Conservation (phyloP, 2,113 vertebrate species). For the Neopipo cinnamomea region DNA sequence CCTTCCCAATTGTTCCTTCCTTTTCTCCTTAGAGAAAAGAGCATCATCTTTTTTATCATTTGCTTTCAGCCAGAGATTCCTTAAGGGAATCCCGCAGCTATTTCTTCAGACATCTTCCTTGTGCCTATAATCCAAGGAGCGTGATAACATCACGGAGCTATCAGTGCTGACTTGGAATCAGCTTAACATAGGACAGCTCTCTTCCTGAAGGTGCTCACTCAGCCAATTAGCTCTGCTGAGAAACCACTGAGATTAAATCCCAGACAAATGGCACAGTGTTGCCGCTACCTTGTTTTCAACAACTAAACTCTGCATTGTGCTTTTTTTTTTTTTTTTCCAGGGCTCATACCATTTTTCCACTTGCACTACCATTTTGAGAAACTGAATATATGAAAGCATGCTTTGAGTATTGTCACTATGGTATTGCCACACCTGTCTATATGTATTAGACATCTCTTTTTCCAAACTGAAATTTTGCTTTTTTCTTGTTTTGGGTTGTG, state of each 20-base stretch:
- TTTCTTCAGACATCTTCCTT: not conserved
- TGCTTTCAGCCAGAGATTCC: not conserved
- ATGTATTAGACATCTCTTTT: not conserved
- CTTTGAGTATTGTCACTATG: not conserved
- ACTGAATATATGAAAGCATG: accelerated
- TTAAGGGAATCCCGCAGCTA: not conserved
- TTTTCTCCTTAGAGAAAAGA: not conserved
- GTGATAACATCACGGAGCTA: not conserved
- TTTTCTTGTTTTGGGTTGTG: not conserved
- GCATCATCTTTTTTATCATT: not conserved
- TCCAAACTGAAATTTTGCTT: not conserved
- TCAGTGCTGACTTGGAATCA: not conserved
- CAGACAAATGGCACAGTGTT: not conserved
- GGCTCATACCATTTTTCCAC: not conserved
- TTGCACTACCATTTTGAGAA: not conserved
- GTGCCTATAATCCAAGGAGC: not conserved
- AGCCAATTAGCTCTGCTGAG: not conserved
- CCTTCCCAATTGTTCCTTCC: not conserved
- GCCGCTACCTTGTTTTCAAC: not conserved
- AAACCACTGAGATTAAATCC: not conserved
- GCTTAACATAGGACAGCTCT: not conserved
- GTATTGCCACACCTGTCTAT: not conserved
- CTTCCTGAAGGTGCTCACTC: not conserved
- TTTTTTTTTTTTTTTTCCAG: not conserved
- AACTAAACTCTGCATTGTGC: not conserved